These are phyloP conservation scores for Anhinga rufa DNA, from an alignment of 2,113 vertebrate species.

Conservation along the genomic window DNA sequence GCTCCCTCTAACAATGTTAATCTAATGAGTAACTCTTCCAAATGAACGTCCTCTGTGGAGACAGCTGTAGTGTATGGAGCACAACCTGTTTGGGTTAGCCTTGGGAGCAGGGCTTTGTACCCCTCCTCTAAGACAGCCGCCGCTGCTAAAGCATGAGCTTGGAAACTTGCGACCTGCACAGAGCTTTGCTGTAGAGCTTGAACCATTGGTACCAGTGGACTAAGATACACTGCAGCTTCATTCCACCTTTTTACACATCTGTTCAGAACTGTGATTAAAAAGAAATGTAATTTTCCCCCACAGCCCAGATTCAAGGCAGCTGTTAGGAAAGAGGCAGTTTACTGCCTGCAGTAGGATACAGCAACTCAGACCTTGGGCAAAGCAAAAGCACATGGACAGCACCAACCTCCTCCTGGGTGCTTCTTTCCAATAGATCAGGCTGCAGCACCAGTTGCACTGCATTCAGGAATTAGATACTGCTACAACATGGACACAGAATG, in stretches of 20 bases:
- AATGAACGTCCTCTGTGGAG: neutral
- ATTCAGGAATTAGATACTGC: neutral
- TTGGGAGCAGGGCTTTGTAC: neutral
- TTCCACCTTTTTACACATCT: neutral
- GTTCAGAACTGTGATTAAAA: neutral
- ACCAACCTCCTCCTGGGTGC: neutral
- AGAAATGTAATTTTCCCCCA: neutral
- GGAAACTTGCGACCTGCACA: neutral
- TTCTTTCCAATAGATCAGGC: neutral
- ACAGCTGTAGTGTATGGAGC: neutral
- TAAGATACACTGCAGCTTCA: neutral
- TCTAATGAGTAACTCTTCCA: neutral
- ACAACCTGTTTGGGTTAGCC: neutral
- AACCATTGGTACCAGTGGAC: neutral
- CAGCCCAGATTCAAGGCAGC: neutral
- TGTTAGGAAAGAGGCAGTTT: neutral
- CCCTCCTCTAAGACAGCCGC: neutral
- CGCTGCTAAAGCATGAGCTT: neutral
- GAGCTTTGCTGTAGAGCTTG: neutral
- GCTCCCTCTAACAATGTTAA: neutral
- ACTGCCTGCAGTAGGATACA: neutral
- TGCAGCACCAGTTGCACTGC: neutral
- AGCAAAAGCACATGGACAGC: neutral
- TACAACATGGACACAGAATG: neutral
- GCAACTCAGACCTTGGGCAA: neutral